These are phyloP conservation scores for Pammene aurita DNA, from an alignment of 2,888 invertebrate genomes.

Conservation along the genomic window DNA sequence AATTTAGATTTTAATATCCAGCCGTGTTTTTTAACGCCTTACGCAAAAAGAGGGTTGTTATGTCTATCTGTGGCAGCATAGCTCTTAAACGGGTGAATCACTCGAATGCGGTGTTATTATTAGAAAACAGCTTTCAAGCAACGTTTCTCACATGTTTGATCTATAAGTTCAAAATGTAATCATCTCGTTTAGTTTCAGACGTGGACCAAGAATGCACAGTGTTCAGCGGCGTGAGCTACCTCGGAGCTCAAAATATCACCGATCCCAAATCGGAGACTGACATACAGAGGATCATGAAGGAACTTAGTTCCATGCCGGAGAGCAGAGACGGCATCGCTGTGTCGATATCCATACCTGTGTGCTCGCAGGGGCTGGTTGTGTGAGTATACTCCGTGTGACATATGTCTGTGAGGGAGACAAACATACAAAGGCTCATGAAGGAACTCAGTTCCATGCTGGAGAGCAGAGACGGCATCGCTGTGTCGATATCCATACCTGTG, in stretches of 20 bases:
- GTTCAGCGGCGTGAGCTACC: slow-evolving; percentile 96
- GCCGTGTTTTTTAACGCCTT: too few species aligned
- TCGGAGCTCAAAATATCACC: slow-evolving; percentile 95
- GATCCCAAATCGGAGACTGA: slow-evolving; percentile 96
- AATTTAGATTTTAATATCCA: too few species aligned
- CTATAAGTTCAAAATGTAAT: background rate
- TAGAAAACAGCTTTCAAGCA: too few species aligned
- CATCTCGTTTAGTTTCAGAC: slow-evolving; percentile 85
- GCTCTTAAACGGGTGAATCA: too few species aligned
- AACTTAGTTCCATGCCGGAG: slow-evolving; percentile 91
- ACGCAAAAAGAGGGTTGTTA: too few species aligned
- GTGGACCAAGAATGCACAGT: slow-evolving; percentile 95
- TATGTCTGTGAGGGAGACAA: slow-evolving; percentile 86
- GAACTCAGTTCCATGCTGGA: slow-evolving; percentile 92
- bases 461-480: slow-evolving; percentile 90
- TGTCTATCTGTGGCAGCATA: too few species aligned
- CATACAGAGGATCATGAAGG: slow-evolving; percentile 96
- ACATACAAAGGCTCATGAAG: slow-evolving; percentile 96
- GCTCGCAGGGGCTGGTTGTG: slow-evolving; percentile 96
- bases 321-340: slow-evolving; percentile 92
- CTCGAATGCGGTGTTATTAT: too few species aligned
- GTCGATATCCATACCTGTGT: slow-evolving; percentile 95
- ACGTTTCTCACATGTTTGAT: too few species aligned
- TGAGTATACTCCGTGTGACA: slow-evolving; percentile 76
- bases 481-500: slow-evolving; percentile 95